A percentile compares a stretch with the other conserved stretches of the same genome.
phyloP scores from a whole-genome alignment of 1,140 invertebrate species.

The Belonocnema kinseyi region DNA sequence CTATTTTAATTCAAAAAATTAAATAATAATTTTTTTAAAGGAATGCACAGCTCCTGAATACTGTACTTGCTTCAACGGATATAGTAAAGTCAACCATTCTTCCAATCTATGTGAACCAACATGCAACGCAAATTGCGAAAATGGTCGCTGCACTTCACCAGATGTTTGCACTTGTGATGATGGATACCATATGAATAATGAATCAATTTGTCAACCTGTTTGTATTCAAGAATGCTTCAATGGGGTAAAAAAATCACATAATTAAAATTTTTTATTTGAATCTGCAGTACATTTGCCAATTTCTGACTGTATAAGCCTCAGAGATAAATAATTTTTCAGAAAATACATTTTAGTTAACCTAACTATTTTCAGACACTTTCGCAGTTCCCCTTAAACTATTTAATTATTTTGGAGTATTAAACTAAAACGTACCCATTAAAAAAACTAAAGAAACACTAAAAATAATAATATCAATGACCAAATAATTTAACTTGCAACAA shows the following conservation, averaged over 20 bases:
- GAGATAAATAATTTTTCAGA: too few relatives aligned
- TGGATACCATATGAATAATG: slow-evolving; percentile 43
- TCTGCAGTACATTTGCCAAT: too few relatives aligned
- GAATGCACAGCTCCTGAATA: slow-evolving; percentile 38
- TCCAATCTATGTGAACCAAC: slow-evolving; percentile 42
- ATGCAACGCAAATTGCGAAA: slow-evolving; percentile 43
- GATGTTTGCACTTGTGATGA: slow-evolving; percentile 47
- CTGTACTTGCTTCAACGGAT: slow-evolving; percentile 43
- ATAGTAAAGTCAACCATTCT: neutral
- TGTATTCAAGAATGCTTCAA: neutral
- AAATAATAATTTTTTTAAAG: slow-evolving; percentile 28
- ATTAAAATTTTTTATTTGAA: neutral
- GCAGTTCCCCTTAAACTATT: too few relatives aligned
- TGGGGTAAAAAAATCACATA: neutral
- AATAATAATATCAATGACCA: too few relatives aligned
- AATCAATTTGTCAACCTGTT: neutral
- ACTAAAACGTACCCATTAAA: too few relatives aligned
- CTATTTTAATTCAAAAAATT: neutral
- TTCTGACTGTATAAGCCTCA: too few relatives aligned
- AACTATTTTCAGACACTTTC: too few relatives aligned
- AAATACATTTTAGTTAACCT: too few relatives aligned
- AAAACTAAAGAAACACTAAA: too few relatives aligned
- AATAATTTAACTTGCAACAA: too few relatives aligned
- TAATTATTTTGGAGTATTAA: too few relatives aligned
- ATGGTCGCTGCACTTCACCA: slow-evolving; percentile 54